A percentile compares a stretch with the other conserved stretches of the same genome.
Evolutionary conservation across 2,113 vertebrate genomes (phyloP).

Genomic region (Rhea pennata): DNA sequence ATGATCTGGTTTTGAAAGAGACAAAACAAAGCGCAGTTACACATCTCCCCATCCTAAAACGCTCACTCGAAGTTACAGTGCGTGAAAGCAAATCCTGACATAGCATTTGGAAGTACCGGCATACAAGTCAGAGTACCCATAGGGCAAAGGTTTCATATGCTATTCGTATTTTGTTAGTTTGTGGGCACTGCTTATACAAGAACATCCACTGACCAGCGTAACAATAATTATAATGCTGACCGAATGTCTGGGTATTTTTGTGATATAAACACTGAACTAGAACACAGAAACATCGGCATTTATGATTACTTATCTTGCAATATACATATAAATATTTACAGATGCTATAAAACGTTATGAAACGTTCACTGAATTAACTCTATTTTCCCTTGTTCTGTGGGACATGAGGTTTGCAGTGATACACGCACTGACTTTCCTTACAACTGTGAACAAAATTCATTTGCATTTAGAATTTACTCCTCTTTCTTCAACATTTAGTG

Average conservation of each 20-base stretch:
- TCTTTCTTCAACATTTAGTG: not conserved
- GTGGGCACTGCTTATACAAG: not conserved
- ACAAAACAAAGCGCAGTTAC: not conserved
- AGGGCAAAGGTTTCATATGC: not conserved
- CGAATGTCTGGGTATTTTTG: not conserved
- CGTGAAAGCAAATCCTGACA: not conserved
- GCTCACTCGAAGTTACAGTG: rapidly evolving
- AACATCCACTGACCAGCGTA: not conserved
- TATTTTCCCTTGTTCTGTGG: not conserved
- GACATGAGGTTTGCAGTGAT: not conserved
- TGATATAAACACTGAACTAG: not conserved
- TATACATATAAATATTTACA: not conserved
- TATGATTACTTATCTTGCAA: not conserved
- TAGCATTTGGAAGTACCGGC: not conserved
- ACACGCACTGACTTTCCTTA: not conserved
- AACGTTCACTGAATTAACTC: not conserved
- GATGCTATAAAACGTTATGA: not conserved
- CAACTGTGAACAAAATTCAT: not conserved
- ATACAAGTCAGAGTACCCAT: not conserved
- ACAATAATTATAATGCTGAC: not conserved
- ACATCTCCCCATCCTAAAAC: not conserved
- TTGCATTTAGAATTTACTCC: not conserved
- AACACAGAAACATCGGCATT: not conserved
- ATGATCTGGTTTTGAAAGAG: rapidly evolving
- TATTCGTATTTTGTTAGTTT: not conserved